Base-by-base conservation (phyloP, 2,888 invertebrate species). In the Cerceris ruficornis region DNA sequence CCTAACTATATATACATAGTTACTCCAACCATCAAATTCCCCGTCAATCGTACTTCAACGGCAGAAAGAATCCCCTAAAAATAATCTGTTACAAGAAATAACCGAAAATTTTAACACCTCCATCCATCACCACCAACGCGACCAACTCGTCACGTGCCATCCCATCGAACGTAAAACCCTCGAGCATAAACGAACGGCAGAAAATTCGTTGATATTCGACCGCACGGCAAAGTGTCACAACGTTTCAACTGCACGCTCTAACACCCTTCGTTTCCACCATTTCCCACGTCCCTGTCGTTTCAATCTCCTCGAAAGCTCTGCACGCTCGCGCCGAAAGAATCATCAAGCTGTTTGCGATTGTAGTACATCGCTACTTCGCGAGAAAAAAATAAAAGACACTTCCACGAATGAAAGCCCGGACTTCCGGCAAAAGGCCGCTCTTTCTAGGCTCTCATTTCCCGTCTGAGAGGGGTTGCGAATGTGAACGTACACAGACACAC, bases 381-480 rank as follows among this genome's bases (percentile, higher is more conserved):
- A 54, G 57, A 58, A 62, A 62, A 65, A 39, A 52, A 57, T 65
- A 60, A 67, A 43, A 52, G 77, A 55, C 73, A 72, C 68, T 77
- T 64, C 70, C 67, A 50, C 67, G 67, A 50, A 64, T 61, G 76
- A 46, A 41, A 57, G n/a, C 57, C 52, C 46, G 60, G 61, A 59
- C 50, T 59, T 60, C 62, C 65, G 50, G 39, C 41, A 15, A 55
- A 65, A 66, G 60, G 66, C 55, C 67, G 39, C 28, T 59, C 43
- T 28, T 28, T 28, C 14, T 50, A 14, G 2, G 14, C 17, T 60
- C 50, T 52, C 42, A 28, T 70, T 57, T 57, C 46, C n/a, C 17
- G 49, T 52, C 58, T 69, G 50, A 67, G 28, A 28, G 67, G 67
- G 13, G 17, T 28, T 50, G 46, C 9, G 46, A 15, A 41, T 28